Conservation (phyloP, 1,140 invertebrate genomes). For the Plutomurus gul region DNA sequence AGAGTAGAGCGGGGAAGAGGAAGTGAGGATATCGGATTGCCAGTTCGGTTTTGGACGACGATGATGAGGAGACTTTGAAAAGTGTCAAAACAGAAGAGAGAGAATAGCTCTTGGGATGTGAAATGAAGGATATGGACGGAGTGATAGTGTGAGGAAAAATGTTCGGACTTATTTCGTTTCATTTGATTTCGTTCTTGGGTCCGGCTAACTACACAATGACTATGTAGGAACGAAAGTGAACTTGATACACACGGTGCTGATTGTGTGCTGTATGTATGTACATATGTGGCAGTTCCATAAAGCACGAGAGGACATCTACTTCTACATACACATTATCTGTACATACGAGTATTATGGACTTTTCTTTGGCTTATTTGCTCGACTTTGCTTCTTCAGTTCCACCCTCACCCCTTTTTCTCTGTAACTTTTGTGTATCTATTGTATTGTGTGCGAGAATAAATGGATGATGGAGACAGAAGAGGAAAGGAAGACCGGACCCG, state of each 20-base stretch:
- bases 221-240: no score
- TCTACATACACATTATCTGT: not conserved
- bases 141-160: slow-evolving; percentile 43
- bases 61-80: slow-evolving; percentile 31
- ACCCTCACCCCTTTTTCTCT: slow-evolving; percentile 25
- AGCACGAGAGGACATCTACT: no score
- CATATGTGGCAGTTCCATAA: no score
- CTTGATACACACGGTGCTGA: no score
- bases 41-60: not conserved
- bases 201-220: no score
- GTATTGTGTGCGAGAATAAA: not conserved
- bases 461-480: slow-evolving; percentile 26
- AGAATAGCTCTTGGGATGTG: not conserved
- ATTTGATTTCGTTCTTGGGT: slow-evolving; percentile 33
- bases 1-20: not conserved
- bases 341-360: not conserved
- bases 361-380: slow-evolving; percentile 21
- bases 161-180: slow-evolving; percentile 47
- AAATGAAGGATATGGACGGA: slow-evolving; percentile 26
- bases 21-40: slow-evolving; percentile 26
- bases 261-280: no score
- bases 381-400: not conserved
- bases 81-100: slow-evolving; percentile 15
- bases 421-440: not conserved
- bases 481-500: slow-evolving; percentile 16